These are phyloP conservation scores for Megamerina dolium DNA, from an alignment of 2,888 invertebrate genomes.

Conservation along the genomic window DNA sequence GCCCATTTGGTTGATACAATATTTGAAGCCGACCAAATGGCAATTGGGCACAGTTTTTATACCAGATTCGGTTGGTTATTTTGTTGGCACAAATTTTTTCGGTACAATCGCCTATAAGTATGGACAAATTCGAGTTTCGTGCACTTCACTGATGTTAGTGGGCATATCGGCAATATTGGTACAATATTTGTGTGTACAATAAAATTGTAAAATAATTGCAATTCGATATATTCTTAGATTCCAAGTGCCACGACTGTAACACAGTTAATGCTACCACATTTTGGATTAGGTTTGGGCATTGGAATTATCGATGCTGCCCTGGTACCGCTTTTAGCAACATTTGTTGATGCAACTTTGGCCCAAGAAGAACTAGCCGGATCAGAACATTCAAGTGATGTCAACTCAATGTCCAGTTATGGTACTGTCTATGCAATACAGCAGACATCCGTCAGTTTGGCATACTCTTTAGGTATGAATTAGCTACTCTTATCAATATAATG, in stretches of 20 bases:
- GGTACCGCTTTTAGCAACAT: slow-evolving; percentile 68
- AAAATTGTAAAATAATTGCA: not conserved
- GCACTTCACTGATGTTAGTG: slow-evolving; percentile 58
- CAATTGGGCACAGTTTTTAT: slow-evolving; percentile 76
- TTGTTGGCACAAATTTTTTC: slow-evolving; percentile 74
- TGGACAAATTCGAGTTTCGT: slow-evolving; percentile 61
- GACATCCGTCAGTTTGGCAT: slow-evolving; percentile 73
- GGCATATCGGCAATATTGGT: slow-evolving; percentile 61
- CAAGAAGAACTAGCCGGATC: slow-evolving; percentile 31
- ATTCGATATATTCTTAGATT: slow-evolving; percentile 46
- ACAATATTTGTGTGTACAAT: slow-evolving; percentile 18
- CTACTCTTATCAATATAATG: not conserved
- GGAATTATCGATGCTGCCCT: slow-evolving; percentile 75
- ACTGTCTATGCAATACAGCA: slow-evolving; percentile 80
- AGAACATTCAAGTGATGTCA: slow-evolving; percentile 14
- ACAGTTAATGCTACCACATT: slow-evolving; percentile 68
- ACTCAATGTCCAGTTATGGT: slow-evolving; percentile 59
- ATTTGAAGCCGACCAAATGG: slow-evolving; percentile 53
- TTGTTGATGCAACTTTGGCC: slow-evolving; percentile 57
- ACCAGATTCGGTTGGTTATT: slow-evolving; percentile 78
- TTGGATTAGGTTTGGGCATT: slow-evolving; percentile 71
- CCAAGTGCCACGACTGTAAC: slow-evolving; percentile 59
- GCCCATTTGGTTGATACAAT: slow-evolving; percentile 69
- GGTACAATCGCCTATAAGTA: slow-evolving; percentile 60
- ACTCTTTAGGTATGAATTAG: slow-evolving; percentile 59